Evolutionary conservation across 2,888 invertebrate species (phyloP), one percentile per base, ranked within the genome.

Genomic region (Thymelicus lineola): DNA sequence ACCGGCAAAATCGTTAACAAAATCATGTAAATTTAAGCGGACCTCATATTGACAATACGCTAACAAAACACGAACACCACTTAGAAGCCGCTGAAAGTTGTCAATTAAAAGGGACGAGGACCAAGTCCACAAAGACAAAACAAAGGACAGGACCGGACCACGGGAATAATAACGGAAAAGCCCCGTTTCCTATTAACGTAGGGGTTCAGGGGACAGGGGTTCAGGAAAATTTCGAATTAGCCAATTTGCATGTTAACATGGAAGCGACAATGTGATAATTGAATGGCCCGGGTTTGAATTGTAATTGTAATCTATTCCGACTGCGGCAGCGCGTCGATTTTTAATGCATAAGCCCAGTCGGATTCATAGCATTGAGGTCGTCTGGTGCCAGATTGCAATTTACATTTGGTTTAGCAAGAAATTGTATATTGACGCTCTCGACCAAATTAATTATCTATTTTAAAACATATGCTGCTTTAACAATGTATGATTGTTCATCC

Each of bases 171-270:
- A 86, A 86, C 83, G 87, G 87, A 86, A 88, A 88, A 85, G 81
- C 84, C 80, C 86, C 82, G 86, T 90, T 90, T 90, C 89, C 90
- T 87, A 88, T 89, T 88, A 87, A 83, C 78, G 66, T 75, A 79
- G 77, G 28, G 28, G 28, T 28, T 28, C 28, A 28, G 28, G 28
- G 81, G 83, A 82, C 78, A 77, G 75, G 79, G 79, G 80, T 80
- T 83, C 85, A 80, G 84, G 79, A 83, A 86, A 87, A 85, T 86
- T 89, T 86, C 83, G 83, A 86, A 85, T 82, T 84, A 83, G 77
- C 82, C 85, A 87, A 91, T 91, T 91, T 91, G 83, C 90, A 91
- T 91, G 89, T 88, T 89, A 90, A 90, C 89, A 85, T 81, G 78
- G 76, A 75, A 73, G 60, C 79, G 79, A 85, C 86, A 85, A 86